Evolutionary conservation across 1,140 invertebrate species (phyloP), one percentile per base, ranked within the genome.

Genomic region (Maconellicoccus hirsutus): DNA sequence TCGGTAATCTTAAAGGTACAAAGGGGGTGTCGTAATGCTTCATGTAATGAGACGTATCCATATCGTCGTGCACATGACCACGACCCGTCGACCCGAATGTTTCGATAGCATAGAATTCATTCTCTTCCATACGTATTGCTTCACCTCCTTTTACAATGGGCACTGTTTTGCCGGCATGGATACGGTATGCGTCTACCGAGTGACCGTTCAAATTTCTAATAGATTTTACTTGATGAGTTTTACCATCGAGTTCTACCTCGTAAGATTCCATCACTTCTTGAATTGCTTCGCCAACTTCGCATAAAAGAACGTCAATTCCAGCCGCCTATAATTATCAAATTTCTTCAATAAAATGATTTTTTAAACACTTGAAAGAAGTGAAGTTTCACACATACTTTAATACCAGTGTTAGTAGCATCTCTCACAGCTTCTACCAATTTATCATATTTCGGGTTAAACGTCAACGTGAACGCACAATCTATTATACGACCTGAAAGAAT

Each of bases 231-330:
- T 89, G 93, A 82, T 97, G 98, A 26, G 89, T 91, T 83, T 98
- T 97, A 27, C 98, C 97, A 83, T 98, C 93, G 22, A 99, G 78
- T 81, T 98, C 96, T 1, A 99, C 87, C 84, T 99, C 98, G 82
- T 99, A 98, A 0, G 94, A 98, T 77, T 99, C 98, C 98, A 99
- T 99, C 0, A 96, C 94, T 83, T 99, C 97, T 79, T 99, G 96
- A 77, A 99, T 96, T 3, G 93, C 92, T 76, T 93, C 92, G 19
- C 98, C 98, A 75, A 99, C 90, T 78, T 99, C 97, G 81, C 96
- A 98, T 66, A 99, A 83, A 76, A 93, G 86, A 0, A 96, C 98
- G 82, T 99, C 98, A 75, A 99, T 97, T 69, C 98, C 97, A 21
- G 94, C 91, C 75, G 88, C 83, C 84, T 86, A 66, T 23, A n/a